Percentiles rank a stretch among this genome's conserved stretches.
These are phyloP conservation scores for Alentia gelatinosa DNA, from an alignment of 2,888 invertebrate genomes.

Conservation along the genomic window DNA sequence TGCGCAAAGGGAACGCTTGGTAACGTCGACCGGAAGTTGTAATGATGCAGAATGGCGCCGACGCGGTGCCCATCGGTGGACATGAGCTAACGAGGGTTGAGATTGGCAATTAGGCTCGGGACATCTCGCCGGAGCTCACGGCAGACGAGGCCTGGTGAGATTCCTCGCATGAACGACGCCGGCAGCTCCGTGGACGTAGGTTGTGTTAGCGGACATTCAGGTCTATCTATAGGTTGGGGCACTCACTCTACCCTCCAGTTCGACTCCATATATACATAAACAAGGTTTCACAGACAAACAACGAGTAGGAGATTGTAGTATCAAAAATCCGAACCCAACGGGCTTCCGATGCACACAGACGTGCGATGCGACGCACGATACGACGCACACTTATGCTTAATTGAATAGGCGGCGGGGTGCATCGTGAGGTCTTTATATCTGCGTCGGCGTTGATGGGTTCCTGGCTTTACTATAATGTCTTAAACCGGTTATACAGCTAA, in stretches of 20 bases:
- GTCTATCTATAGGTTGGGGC: neutral
- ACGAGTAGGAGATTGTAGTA: neutral
- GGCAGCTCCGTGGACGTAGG: no score
- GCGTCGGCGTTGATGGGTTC: no score
- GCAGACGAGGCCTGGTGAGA: neutral
- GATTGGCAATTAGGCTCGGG: neutral
- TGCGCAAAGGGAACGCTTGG: neutral
- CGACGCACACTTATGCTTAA: no score
- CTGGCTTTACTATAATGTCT: no score
- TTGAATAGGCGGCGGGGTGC: no score
- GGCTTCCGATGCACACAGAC: neutral
- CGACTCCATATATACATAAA: neutral
- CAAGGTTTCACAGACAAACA: neutral
- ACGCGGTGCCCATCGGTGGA: neutral
- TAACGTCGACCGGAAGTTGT: slow-evolving; percentile 15
- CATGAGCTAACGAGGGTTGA: neutral
- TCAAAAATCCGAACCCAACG: neutral
- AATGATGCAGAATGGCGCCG: neutral
- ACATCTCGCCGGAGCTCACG: neutral
- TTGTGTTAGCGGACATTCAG: neutral
- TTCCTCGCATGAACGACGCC: neutral
- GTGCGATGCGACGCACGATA: neutral
- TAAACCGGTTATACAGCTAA: no score
- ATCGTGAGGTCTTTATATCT: no score
- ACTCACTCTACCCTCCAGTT: neutral